phyloP scores from a whole-genome alignment of 2,888 invertebrate species.

The Lydus trimaculatus region DNA sequence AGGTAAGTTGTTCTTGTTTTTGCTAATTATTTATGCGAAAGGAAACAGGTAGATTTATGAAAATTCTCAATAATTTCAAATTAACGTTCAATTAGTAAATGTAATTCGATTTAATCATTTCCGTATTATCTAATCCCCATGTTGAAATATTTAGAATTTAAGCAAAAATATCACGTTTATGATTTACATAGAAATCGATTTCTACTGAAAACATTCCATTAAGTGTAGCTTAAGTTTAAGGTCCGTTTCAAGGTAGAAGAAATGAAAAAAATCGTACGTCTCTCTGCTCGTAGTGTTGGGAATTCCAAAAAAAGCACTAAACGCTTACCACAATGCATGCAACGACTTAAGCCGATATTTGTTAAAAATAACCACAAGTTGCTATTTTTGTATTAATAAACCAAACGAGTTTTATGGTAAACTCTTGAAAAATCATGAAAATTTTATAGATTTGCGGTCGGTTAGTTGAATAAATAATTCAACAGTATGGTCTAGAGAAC shows the following conservation, averaged over 20 bases:
- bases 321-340: too few relatives aligned
- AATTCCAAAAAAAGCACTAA: background rate
- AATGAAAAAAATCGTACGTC: too few relatives aligned
- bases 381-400: too few relatives aligned
- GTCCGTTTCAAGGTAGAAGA: too few relatives aligned
- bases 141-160: background rate
- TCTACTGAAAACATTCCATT: too few relatives aligned
- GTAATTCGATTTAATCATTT: background rate
- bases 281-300: background rate
- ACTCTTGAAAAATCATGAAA: too few relatives aligned
- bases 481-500: background rate
- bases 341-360: too few relatives aligned
- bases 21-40: background rate
- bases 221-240: too few relatives aligned
- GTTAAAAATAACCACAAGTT: too few relatives aligned
- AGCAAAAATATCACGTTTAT: background rate
- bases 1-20: conserved; percentile 42
- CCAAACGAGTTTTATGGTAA: too few relatives aligned
- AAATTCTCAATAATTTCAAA: background rate
- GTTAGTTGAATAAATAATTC: background rate
- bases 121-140: background rate
- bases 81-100: background rate
- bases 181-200: background rate
- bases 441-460: too few relatives aligned
- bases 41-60: background rate